Evolutionary conservation across 2,797 vertebrate species (phyloP).

Genomic region (Carduelis carduelis): DNA sequence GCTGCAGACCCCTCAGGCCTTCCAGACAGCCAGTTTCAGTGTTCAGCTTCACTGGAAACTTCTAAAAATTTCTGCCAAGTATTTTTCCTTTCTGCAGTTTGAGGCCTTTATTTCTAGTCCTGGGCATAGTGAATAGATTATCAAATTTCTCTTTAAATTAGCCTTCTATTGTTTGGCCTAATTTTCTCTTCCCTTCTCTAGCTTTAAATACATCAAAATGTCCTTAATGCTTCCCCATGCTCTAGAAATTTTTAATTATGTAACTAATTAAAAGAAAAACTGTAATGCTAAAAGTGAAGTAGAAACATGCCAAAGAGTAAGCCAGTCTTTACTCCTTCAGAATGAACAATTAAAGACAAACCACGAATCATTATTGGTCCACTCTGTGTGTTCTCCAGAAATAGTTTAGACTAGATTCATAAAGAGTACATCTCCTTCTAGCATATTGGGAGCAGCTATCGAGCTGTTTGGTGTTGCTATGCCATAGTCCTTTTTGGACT

Average conservation of each 20-base stretch:
- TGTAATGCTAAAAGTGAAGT: neutral
- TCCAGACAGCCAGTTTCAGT: neutral
- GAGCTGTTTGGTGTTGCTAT: neutral
- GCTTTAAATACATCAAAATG: neutral
- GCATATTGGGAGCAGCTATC: neutral
- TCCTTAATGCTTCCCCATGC: neutral
- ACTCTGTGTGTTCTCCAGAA: neutral
- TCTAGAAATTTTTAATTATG: neutral
- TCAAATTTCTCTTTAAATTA: neutral
- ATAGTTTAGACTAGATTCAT: neutral
- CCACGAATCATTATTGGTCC: neutral
- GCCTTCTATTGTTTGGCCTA: neutral
- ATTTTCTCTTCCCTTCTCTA: neutral
- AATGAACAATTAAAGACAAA: neutral
- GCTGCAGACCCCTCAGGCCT: neutral
- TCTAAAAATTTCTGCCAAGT: neutral
- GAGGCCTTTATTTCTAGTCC: neutral
- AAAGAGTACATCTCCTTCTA: neutral
- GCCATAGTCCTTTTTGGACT: neutral
- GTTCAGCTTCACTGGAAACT: neutral
- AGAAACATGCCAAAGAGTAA: neutral
- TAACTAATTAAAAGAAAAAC: neutral
- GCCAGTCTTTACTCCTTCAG: neutral
- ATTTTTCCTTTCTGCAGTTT: neutral
- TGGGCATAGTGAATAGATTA: neutral